Evolutionary conservation across 2,113 vertebrate species (phyloP).

Genomic region (Nesogale talazaci): DNA sequence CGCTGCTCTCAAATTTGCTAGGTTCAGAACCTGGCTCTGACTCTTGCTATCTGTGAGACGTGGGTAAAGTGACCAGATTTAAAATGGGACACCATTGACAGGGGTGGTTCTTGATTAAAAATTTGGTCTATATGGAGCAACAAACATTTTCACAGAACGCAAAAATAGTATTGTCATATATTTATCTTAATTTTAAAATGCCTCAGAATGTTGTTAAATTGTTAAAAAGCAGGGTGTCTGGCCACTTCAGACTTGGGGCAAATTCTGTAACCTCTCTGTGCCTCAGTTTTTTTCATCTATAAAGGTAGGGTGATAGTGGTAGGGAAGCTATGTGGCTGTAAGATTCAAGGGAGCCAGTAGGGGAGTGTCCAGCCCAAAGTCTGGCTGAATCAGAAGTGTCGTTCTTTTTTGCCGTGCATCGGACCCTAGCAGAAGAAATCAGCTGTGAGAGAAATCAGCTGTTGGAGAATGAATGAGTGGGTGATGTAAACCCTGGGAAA

Average conservation of each 20-base stretch:
- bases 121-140: too few species aligned
- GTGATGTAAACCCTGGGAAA: not conserved
- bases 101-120: too few species aligned
- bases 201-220: too few species aligned
- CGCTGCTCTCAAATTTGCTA: not conserved
- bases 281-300: not conserved
- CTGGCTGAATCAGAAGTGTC: not conserved
- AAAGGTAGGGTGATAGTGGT: not conserved
- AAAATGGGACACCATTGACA: too few species aligned
- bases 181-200: too few species aligned
- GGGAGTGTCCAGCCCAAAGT: not conserved
- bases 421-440: not conserved
- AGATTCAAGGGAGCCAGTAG: not conserved
- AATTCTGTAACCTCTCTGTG: not conserved
- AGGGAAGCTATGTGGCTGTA: not conserved
- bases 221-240: too few species aligned
- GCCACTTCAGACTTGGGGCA: not conserved
- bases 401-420: not conserved
- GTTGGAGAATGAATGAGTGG: not conserved
- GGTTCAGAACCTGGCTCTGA: conserved; percentile 27
- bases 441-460: not conserved
- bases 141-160: too few species aligned
- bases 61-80: too few species aligned
- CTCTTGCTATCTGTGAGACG: not conserved
- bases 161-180: too few species aligned